phyloP scores from a whole-genome alignment of 1,140 invertebrate genomes.

The Ceratitis capitata region DNA sequence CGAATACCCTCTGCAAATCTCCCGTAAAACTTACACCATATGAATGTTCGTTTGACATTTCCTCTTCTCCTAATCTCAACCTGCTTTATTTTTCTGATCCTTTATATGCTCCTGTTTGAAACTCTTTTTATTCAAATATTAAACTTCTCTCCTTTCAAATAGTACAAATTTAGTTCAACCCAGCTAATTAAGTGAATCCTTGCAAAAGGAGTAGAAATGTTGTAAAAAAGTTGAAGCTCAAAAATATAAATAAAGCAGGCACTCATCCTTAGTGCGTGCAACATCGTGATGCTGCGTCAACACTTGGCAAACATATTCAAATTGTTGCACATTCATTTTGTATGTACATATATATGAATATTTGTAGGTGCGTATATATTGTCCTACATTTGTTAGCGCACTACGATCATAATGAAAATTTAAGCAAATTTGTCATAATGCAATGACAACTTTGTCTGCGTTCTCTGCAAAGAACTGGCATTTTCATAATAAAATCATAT shows the following conservation, averaged over 20 bases:
- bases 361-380: not conserved
- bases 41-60: too few relatives aligned
- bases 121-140: too few relatives aligned
- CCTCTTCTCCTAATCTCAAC: too few relatives aligned
- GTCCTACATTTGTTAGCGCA: not conserved
- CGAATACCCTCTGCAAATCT: too few relatives aligned
- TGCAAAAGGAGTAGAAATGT: not conserved
- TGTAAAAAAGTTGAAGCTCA: not conserved
- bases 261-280: not conserved
- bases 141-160: too few relatives aligned
- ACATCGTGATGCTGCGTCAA: not conserved
- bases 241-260: not conserved
- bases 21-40: too few relatives aligned
- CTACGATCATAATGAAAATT: slow-evolving; percentile 27
- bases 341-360: not conserved
- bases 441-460: slow-evolving; percentile 34
- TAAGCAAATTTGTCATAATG: slow-evolving; percentile 37
- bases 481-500: not conserved
- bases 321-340: not conserved
- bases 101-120: not conserved
- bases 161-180: not conserved
- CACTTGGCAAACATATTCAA: not conserved
- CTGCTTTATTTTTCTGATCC: not conserved
- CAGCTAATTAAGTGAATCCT: slow-evolving; percentile 21
- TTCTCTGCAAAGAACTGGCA: not conserved